Evolutionary conservation across 2,797 vertebrate species (phyloP).

Genomic region (Pangasius krempfi): DNA sequence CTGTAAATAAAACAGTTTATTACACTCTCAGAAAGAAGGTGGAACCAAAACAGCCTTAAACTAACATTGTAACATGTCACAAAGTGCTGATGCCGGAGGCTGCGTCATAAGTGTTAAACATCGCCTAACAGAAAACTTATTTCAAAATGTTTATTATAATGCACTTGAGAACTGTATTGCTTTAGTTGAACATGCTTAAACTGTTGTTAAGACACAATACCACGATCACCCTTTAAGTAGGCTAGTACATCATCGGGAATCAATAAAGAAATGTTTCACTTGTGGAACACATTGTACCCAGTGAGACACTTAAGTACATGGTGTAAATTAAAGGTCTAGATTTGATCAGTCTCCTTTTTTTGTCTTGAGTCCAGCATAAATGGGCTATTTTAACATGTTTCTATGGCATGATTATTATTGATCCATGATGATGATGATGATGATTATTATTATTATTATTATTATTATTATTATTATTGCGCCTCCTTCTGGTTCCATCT

Average conservation of each 20-base stretch:
- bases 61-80: background rate
- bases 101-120: background rate
- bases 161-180: background rate
- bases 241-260: background rate
- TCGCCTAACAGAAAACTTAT: background rate
- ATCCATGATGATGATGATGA: background rate
- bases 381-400: background rate
- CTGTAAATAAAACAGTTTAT: background rate
- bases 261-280: background rate
- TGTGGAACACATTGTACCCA: background rate
- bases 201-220: background rate
- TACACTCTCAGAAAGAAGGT: background rate
- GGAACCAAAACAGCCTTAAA: background rate
- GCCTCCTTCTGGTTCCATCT: slow-evolving; percentile 17
- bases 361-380: background rate
- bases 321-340: background rate
- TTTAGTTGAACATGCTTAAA: background rate
- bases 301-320: background rate
- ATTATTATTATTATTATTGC: background rate
- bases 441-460: too few relatives aligned
- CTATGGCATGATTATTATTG: background rate
- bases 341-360: background rate
- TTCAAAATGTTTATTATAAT: background rate
- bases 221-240: too few relatives aligned
- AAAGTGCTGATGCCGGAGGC: background rate